Conservation (phyloP, 2,797 vertebrate genomes). For the Toxotes lorentzi region DNA sequence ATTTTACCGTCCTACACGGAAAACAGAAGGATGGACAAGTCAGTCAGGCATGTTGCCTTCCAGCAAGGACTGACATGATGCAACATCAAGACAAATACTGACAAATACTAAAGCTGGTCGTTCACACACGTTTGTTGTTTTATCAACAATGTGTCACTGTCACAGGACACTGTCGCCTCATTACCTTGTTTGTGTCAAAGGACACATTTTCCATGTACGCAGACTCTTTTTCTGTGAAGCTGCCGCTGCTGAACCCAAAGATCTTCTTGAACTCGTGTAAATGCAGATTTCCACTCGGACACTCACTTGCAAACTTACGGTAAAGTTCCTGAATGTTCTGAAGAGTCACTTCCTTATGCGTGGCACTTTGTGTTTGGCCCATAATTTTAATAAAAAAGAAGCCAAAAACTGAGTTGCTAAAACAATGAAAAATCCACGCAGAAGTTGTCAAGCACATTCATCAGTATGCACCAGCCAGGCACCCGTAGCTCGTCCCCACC, state of each 20-base stretch:
- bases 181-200: constrained; percentile 82
- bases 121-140: background rate
- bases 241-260: constrained; percentile 74
- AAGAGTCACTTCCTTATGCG: constrained; percentile 71
- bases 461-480: background rate
- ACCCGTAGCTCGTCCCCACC: background rate
- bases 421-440: background rate
- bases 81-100: background rate
- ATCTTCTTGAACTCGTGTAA: constrained; percentile 84
- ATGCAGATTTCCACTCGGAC: constrained; percentile 81
- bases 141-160: background rate
- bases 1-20: constrained; percentile 75
- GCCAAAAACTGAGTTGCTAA: background rate
- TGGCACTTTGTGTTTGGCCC: constrained; percentile 72
- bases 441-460: background rate
- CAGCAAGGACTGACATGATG: background rate
- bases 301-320: constrained; percentile 80
- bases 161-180: background rate
- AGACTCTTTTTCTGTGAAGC: constrained; percentile 71
- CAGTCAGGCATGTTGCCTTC: background rate
- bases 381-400: constrained; percentile 41
- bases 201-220: constrained; percentile 79
- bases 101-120: background rate
- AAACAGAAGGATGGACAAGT: background rate
- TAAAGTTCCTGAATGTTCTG: constrained; percentile 82